Percentiles rank a stretch among this genome's conserved stretches.
phyloP scores from a whole-genome alignment of 2,797 vertebrate species.

The Micrastur ruficollis region DNA sequence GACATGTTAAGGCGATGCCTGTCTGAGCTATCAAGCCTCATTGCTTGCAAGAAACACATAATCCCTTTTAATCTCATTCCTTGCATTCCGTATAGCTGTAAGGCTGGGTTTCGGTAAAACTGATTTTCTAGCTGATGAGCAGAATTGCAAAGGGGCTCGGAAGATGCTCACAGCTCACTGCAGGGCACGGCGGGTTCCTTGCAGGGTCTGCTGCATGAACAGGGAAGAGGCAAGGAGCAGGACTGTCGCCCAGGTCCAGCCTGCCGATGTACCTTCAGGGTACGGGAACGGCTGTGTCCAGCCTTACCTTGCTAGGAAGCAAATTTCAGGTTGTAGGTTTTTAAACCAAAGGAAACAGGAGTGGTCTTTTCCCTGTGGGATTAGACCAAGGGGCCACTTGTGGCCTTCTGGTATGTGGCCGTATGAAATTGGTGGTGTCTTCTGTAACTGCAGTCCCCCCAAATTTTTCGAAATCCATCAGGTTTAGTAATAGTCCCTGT shows the following conservation, averaged over 20 bases:
- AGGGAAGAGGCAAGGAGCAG: background rate
- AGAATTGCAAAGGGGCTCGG: background rate
- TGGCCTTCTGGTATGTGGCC: background rate
- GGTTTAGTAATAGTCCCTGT: background rate
- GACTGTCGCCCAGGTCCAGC: background rate
- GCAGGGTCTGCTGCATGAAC: background rate
- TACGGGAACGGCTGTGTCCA: background rate
- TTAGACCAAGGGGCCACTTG: background rate
- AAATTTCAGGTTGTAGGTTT: background rate
- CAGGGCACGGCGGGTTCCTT: background rate
- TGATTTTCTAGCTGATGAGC: slow-evolving; percentile 7
- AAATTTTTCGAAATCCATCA: background rate
- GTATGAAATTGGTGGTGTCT: background rate
- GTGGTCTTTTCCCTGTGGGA: background rate
- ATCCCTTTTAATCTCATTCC: slow-evolving; percentile 51
- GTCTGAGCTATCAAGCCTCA: slow-evolving; percentile 14
- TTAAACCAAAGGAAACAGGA: background rate
- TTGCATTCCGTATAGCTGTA: background rate
- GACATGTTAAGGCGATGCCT: background rate
- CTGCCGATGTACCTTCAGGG: background rate
- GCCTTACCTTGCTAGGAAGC: background rate
- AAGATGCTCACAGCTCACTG: background rate
- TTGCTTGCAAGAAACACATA: background rate
- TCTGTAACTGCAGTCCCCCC: too few species aligned
- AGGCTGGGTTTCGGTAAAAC: background rate